These are phyloP conservation scores for Crypturellus undulatus DNA, from an alignment of 2,113 vertebrate genomes.

Conservation along the genomic window DNA sequence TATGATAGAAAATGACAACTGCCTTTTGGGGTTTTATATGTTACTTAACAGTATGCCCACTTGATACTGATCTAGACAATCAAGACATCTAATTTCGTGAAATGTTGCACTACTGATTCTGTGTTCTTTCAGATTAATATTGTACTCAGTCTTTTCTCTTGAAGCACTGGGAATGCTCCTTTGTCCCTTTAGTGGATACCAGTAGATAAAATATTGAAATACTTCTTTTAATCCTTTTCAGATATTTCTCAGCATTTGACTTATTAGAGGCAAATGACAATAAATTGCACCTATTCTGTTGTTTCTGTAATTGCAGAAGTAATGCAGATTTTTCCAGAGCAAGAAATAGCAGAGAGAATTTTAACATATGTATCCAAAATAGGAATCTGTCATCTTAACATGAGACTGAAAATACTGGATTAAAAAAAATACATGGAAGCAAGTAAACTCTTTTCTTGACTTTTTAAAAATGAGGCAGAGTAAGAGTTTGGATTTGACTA, in stretches of 20 bases:
- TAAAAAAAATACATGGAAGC: neutral
- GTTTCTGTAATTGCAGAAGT: neutral
- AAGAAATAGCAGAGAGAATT: neutral
- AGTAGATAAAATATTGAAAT: neutral
- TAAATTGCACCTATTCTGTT: neutral
- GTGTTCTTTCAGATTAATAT: neutral
- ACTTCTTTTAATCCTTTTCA: neutral
- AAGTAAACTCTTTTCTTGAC: neutral
- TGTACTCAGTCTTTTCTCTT: neutral
- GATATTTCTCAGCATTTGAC: neutral
- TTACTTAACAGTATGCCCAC: neutral
- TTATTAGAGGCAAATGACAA: neutral
- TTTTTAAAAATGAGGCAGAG: no score
- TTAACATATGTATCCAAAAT: neutral
- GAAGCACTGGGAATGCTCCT: neutral
- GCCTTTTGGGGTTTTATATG: accelerated
- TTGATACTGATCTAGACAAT: constrained; percentile 28
- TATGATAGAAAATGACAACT: neutral
- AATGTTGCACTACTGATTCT: neutral
- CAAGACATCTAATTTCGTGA: neutral
- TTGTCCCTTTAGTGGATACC: neutral
- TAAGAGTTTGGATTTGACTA: neutral
- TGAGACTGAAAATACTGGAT: neutral
- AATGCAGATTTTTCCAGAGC: neutral
- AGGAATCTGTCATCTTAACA: neutral